Conservation (phyloP, 2,797 vertebrate genomes). For the Dryobates pubescens region DNA sequence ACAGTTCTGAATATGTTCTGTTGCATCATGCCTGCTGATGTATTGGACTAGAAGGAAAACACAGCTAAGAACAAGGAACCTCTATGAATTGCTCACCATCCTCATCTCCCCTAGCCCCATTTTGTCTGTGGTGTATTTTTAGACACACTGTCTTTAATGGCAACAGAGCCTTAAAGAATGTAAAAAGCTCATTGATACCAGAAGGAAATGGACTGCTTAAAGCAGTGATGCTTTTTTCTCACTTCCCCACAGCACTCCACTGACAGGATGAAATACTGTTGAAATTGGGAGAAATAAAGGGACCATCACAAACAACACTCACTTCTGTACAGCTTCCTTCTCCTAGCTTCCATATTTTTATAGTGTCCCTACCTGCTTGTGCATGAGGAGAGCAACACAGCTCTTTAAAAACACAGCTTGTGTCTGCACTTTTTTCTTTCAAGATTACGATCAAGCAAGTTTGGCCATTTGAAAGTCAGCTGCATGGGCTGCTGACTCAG, state of each 20-base stretch:
- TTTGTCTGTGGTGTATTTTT: background rate
- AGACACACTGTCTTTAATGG: background rate
- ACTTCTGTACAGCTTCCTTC: background rate
- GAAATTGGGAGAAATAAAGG: background rate
- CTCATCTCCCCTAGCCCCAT: background rate
- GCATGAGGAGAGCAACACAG: background rate
- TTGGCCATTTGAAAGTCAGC: conserved; percentile 69
- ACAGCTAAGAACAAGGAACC: background rate
- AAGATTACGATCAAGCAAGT: conserved; percentile 43
- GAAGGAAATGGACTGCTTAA: background rate
- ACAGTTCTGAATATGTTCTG: background rate
- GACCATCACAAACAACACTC: background rate
- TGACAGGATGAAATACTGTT: background rate
- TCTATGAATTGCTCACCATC: background rate
- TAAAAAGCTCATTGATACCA: background rate
- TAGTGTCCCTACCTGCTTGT: background rate
- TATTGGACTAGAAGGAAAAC: background rate
- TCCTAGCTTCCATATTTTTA: background rate
- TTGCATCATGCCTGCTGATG: background rate
- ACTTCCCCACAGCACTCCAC: background rate
- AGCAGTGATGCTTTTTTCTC: background rate
- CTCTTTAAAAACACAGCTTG: conserved; percentile 24
- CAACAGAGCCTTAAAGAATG: background rate
- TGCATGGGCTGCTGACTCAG: conserved; percentile 58
- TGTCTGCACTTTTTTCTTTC: background rate